A percentile compares a stretch with the other conserved stretches of the same genome.
These are phyloP conservation scores for Cyanoderma ruficeps DNA, from an alignment of 2,113 vertebrate species.

Conservation along the genomic window DNA sequence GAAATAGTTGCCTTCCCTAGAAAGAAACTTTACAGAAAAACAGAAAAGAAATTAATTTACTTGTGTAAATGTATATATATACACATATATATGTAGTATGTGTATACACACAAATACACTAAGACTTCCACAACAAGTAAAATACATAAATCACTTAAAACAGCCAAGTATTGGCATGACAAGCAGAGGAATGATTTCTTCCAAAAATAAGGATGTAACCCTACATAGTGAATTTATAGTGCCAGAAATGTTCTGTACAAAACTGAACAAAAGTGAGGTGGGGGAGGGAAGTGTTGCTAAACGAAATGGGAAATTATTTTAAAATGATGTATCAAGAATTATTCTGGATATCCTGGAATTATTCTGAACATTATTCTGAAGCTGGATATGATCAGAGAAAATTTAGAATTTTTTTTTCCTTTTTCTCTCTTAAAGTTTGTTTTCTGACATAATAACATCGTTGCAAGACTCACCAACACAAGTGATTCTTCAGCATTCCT, in stretches of 20 bases:
- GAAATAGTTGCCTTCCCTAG: constrained; percentile 54
- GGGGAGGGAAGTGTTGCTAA: neutral
- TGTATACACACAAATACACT: neutral
- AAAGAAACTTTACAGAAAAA: constrained; percentile 45
- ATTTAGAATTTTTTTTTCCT: neutral
- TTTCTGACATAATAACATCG: neutral
- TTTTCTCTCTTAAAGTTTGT: neutral
- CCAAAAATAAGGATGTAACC: neutral
- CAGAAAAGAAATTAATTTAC: neutral
- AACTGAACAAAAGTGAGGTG: neutral
- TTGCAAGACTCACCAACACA: neutral
- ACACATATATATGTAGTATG: too few relatives aligned
- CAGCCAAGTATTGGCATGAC: neutral
- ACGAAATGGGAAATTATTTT: neutral
- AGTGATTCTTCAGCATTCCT: neutral
- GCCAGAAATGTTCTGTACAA: neutral
- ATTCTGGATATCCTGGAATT: neutral
- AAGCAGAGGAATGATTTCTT: neutral
- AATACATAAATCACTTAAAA: neutral
- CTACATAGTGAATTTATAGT: neutral
- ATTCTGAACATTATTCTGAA: neutral
- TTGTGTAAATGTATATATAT: neutral
- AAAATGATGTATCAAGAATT: neutral
- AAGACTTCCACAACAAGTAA: neutral
- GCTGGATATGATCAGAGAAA: neutral